Percentiles rank a stretch among this genome's conserved stretches.
phyloP scores from a whole-genome alignment of 2,797 vertebrate genomes.

The Antrozous pallidus region DNA sequence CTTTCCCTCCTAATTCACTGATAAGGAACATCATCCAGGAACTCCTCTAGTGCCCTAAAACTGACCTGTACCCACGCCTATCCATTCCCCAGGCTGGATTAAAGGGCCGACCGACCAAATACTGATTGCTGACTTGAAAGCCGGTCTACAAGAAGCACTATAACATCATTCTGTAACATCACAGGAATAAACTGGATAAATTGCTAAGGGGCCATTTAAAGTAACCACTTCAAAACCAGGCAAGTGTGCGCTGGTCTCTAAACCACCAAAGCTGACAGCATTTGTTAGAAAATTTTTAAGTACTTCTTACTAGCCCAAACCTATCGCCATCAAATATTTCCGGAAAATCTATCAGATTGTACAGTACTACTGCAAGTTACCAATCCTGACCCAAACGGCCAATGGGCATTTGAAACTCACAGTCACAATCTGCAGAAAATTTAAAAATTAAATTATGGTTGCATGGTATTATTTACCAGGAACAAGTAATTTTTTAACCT shows the following conservation, averaged over 20 bases:
- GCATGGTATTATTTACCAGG: slow-evolving; percentile 14
- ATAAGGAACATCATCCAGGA: neutral
- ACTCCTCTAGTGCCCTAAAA: neutral
- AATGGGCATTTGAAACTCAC: slow-evolving; percentile 39
- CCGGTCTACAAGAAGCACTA: neutral
- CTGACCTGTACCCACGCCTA: neutral
- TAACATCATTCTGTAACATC: neutral
- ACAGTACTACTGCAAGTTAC: neutral
- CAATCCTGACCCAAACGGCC: slow-evolving; percentile 21
- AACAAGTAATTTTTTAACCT: slow-evolving; percentile 40
- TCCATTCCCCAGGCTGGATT: neutral
- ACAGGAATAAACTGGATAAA: neutral
- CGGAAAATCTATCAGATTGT: neutral
- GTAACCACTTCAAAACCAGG: neutral
- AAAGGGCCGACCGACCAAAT: neutral
- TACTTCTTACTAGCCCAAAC: neutral
- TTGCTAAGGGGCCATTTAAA: neutral
- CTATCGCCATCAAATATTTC: neutral
- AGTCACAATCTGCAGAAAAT: slow-evolving; percentile 36
- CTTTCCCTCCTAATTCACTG: neutral
- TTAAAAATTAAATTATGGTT: slow-evolving; percentile 28
- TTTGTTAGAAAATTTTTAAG: neutral
- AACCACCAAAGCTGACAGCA: neutral
- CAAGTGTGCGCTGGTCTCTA: neutral
- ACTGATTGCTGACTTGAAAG: neutral